Evolutionary conservation across 2,113 vertebrate species (phyloP), one percentile per base, ranked within the genome.

Genomic region (Silurus asotus): DNA sequence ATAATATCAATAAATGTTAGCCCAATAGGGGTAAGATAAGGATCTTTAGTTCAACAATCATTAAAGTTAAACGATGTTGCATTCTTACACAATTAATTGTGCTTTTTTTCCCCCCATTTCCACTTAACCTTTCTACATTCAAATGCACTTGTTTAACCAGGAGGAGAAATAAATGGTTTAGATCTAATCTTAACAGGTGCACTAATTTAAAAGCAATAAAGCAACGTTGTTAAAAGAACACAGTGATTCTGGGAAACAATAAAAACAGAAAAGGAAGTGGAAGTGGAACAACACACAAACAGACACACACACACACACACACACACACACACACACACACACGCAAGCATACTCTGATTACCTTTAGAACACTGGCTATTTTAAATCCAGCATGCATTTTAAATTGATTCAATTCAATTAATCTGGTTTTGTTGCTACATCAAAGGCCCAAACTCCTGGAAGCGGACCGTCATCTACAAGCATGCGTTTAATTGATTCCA

Each of bases 401-500:
- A 82, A 89, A 83, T 75, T 75, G 74, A 89, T 90, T 91, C 91
- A 91, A 92, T 93, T 90, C 83, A 93, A 86, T 93, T 92, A 87
- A 92, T 91, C 91, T 88, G 75, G 86, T 90, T 92, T 90, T 90
- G 90, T 93, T 87, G 87, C 86, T 89, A 92, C 91, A 93, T 92
- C 92, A 93, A 92, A 92, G 83, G 91, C 78, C 88, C 89, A 90
- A 92, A 92, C 89, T 90, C 49, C 89, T 90, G 90, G 91, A 93
- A 92, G 92, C 87, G 90, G 90, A 37, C 84, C 86, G 87, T 85
- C 89, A 88, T 92, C 90, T 89, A 91, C 90, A 92, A 91, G 89
- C 90, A 82, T 84, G 70, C 84, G 87, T 93, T 93, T 93, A 93
- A 93, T 92, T 93, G 92, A 94, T 93, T 93, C 90, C 90, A 92